These are phyloP conservation scores for Pandemis heparana DNA, from an alignment of 2,888 invertebrate species.

Conservation along the genomic window DNA sequence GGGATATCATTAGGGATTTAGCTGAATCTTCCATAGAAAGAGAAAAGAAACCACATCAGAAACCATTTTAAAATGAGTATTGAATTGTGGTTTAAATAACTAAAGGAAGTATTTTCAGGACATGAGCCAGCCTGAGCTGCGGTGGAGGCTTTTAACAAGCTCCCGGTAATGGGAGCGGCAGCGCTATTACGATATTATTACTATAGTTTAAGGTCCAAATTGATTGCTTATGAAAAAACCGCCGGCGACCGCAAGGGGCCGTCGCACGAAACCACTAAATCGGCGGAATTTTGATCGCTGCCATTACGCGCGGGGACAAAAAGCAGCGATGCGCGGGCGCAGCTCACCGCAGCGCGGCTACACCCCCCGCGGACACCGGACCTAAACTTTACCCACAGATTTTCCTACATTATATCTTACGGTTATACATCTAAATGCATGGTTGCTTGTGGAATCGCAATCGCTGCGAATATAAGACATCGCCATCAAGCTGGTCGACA, in stretches of 20 bases:
- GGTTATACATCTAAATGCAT: background rate
- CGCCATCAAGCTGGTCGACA: background rate
- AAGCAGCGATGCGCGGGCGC: conserved; percentile 11
- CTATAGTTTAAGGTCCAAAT: conserved; percentile 35
- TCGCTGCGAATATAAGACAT: background rate
- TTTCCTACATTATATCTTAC: background rate
- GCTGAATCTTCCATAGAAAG: background rate
- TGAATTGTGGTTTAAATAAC: background rate
- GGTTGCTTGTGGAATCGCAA: background rate
- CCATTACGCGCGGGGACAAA: conserved; percentile 36
- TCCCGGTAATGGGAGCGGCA: background rate
- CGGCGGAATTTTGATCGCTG: conserved; percentile 38
- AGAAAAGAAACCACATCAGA: no score
- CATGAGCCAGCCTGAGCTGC: conserved; percentile 7
- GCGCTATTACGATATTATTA: conserved; percentile 33
- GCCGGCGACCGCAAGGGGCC: conserved; percentile 32
- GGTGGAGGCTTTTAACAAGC: conserved; percentile 19
- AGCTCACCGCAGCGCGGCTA: background rate
- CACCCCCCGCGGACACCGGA: background rate
- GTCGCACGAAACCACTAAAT: conserved; percentile 37
- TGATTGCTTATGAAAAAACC: conserved; percentile 29
- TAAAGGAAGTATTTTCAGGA: conserved; percentile 14
- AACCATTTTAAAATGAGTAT: background rate
- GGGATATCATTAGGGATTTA: background rate
- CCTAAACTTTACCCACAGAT: background rate